Percentiles rank a stretch among this genome's conserved stretches.
Evolutionary conservation across 2,888 invertebrate genomes (phyloP).

Genomic region (Apeira syringaria): DNA sequence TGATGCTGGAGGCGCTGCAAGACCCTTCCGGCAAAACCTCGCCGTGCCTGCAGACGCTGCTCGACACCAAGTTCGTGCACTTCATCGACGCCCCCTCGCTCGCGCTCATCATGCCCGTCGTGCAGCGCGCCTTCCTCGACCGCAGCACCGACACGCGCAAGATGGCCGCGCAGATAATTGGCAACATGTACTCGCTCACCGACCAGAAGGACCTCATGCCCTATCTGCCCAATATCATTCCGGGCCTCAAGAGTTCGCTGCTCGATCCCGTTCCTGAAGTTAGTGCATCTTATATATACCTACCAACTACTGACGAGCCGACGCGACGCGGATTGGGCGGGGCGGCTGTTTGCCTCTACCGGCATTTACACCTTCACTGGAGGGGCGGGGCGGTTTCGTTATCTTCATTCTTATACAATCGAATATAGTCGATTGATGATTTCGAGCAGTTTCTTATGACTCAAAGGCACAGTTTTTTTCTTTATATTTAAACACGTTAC

Average conservation of each 20-base stretch:
- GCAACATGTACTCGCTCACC: slow-evolving; percentile 99
- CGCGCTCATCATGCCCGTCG: slow-evolving; percentile 99
- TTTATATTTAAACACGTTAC: too few relatives aligned
- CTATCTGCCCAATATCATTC: slow-evolving; percentile 97
- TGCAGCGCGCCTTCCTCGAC: slow-evolving; percentile 98
- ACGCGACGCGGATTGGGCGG: too few relatives aligned
- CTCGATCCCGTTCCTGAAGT: slow-evolving; percentile 99
- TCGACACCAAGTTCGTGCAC: slow-evolving; percentile 99
- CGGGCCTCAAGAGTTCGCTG: slow-evolving; percentile 97
- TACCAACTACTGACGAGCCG: too few relatives aligned
- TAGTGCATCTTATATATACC: too few relatives aligned
- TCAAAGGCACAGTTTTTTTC: too few relatives aligned
- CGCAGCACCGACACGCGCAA: slow-evolving; percentile 98
- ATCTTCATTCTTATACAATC: too few relatives aligned
- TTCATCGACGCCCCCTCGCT: slow-evolving; percentile 99
- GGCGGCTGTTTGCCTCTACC: too few relatives aligned
- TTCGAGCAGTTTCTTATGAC: too few relatives aligned
- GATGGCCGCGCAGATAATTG: slow-evolving; percentile 99
- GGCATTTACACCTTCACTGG: too few relatives aligned
- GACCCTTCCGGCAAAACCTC: slow-evolving; percentile 98
- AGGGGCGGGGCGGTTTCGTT: too few relatives aligned
- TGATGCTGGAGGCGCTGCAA: slow-evolving; percentile 94
- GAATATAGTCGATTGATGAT: too few relatives aligned
- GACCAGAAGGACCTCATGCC: slow-evolving; percentile 99
- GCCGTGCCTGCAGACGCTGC: slow-evolving; percentile 94